These are phyloP conservation scores for Zaprionus ornatus DNA, from an alignment of 1,140 invertebrate species.

Conservation along the genomic window DNA sequence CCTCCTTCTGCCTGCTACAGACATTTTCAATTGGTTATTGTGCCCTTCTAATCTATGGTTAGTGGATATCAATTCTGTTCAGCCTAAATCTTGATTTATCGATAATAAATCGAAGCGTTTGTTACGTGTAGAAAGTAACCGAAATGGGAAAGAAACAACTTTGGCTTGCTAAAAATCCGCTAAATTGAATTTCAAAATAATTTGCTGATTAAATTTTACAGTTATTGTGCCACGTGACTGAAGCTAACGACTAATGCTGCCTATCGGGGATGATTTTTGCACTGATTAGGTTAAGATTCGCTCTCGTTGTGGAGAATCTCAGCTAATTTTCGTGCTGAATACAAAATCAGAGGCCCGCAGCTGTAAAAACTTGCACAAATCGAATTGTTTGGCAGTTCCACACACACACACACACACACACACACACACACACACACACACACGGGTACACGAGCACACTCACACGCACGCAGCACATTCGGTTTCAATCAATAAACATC, in stretches of 20 bases:
- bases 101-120: slow-evolving; percentile 42
- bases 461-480: background rate
- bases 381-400: background rate
- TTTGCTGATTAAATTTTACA: background rate
- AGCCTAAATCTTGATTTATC: no score
- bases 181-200: background rate
- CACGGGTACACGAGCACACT: background rate
- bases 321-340: background rate
- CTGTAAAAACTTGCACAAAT: background rate
- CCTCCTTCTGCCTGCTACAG: no score
- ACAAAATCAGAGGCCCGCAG: background rate
- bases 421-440: background rate
- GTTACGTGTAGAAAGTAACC: slow-evolving; percentile 12
- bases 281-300: background rate
- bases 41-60: no score
- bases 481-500: slow-evolving; percentile 68
- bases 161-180: background rate
- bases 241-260: background rate
- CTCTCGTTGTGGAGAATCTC: background rate
- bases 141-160: background rate
- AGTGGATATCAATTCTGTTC: no score
- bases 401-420: background rate
- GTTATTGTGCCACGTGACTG: background rate
- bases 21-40: no score
- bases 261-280: background rate